Conservation (phyloP, 2,797 vertebrate genomes). For the Sitta carolinensis region DNA sequence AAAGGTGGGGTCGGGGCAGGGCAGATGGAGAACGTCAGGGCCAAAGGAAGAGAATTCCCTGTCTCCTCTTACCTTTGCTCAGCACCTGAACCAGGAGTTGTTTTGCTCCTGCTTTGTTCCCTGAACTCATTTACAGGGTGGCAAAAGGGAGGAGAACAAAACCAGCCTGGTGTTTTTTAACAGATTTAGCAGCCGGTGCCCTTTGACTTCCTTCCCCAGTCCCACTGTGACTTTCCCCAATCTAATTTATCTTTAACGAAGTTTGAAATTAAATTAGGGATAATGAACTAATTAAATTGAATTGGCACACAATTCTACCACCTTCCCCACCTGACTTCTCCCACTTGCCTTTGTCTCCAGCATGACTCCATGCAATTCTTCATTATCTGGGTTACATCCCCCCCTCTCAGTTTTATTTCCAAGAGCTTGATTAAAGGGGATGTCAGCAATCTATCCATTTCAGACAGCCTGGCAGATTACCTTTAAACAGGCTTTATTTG, state of each 20-base stretch:
- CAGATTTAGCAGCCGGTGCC: background rate
- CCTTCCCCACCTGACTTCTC: slow-evolving; percentile 34
- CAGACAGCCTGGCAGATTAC: slow-evolving; percentile 34
- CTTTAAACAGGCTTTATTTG: slow-evolving; percentile 23
- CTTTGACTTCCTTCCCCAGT: slow-evolving; percentile 39
- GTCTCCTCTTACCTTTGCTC: background rate
- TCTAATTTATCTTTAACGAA: slow-evolving; percentile 61
- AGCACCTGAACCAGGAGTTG: background rate
- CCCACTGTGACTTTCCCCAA: slow-evolving; percentile 32
- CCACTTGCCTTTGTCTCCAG: slow-evolving; percentile 43
- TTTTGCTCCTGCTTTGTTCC: background rate
- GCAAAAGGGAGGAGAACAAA: background rate
- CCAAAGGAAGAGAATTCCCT: background rate
- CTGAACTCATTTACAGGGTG: background rate
- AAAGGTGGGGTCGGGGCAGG: background rate
- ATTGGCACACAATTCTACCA: background rate
- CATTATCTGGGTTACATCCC: slow-evolving; percentile 59
- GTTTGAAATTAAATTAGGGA: slow-evolving; percentile 67
- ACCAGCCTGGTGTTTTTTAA: background rate
- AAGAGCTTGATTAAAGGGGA: slow-evolving; percentile 52
- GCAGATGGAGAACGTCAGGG: background rate
- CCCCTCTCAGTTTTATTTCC: slow-evolving; percentile 39
- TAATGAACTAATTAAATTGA: slow-evolving; percentile 71
- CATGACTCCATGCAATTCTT: slow-evolving; percentile 14
- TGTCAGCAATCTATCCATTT: slow-evolving; percentile 39